Evolutionary conservation across 2,888 invertebrate genomes (phyloP).

Genomic region (Lumbricus terrestris): DNA sequence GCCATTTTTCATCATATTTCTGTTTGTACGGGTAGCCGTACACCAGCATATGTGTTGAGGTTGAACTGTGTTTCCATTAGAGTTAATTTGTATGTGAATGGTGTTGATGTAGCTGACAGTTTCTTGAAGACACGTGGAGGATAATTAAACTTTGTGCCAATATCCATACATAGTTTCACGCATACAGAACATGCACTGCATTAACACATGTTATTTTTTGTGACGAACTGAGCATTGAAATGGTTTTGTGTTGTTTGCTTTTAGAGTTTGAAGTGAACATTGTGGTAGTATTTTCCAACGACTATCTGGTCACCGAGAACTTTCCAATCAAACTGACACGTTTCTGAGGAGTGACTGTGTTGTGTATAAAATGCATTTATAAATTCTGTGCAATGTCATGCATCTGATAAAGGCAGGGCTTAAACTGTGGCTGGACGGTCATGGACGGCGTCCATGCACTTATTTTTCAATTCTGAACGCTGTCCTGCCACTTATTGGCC

Average conservation of each 20-base stretch:
- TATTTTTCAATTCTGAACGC: too few relatives aligned
- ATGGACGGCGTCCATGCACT: too few relatives aligned
- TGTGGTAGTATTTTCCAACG: conserved; percentile 86
- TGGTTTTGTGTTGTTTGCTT: conserved; percentile 45
- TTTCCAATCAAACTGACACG: conserved; percentile 72
- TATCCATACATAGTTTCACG: not conserved
- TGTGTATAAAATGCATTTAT: not conserved
- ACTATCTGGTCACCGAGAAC: conserved; percentile 89
- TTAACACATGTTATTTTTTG: not conserved
- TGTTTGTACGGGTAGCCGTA: too few relatives aligned
- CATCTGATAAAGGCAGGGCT: too few relatives aligned
- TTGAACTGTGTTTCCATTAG: not conserved
- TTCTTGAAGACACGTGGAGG: too few relatives aligned
- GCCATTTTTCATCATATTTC: too few relatives aligned
- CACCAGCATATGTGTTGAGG: not conserved
- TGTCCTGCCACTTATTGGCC: too few relatives aligned
- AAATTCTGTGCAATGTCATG: not conserved
- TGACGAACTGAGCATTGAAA: not conserved
- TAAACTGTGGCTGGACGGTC: too few relatives aligned
- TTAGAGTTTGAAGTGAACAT: conserved; percentile 92
- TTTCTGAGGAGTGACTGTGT: conserved; percentile 32
- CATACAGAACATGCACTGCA: not conserved
- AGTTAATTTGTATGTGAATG: not conserved
- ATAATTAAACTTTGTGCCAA: too few relatives aligned
- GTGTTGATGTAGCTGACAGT: not conserved